Percentiles rank a stretch among this genome's conserved stretches.
Conservation (phyloP, 1,140 invertebrate genomes). For the Anastrepha obliqua region DNA sequence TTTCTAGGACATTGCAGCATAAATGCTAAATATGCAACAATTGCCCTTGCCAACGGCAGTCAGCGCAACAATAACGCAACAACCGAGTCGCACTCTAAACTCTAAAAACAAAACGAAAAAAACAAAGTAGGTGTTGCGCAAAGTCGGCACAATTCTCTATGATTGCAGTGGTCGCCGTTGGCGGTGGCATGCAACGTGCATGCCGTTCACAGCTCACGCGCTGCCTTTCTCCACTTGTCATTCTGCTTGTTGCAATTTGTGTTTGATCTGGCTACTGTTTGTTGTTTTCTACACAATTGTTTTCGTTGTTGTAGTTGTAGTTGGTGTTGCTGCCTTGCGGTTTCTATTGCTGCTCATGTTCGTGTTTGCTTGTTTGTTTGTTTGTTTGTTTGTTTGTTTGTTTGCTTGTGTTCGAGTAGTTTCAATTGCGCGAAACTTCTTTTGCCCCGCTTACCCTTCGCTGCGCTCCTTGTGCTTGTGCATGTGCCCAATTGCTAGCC, state of each 20-base stretch:
- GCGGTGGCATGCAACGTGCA: constrained; percentile 43
- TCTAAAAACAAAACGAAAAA: background rate
- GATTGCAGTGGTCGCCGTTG: constrained; percentile 46
- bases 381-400: background rate
- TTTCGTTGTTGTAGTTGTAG: background rate
- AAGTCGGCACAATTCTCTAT: constrained; percentile 44
- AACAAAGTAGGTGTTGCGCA: constrained; percentile 19
- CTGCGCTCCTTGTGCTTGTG: background rate
- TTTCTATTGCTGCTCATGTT: background rate
- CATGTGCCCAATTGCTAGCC: background rate
- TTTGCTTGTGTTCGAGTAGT: constrained; percentile 2
- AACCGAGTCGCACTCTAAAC: background rate
- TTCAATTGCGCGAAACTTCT: constrained; percentile 15
- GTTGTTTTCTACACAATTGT: background rate
- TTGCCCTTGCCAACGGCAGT: constrained; percentile 23
- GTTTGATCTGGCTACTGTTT: constrained; percentile 22
- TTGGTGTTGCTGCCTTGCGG: constrained; percentile 14
- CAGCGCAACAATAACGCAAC: background rate
- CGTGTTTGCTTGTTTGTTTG: background rate
- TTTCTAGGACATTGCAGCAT: constrained; percentile 47
- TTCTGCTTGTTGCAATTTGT: constrained; percentile 37
- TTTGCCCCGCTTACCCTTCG: background rate
- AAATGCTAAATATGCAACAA: constrained; percentile 53
- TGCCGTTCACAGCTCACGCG: constrained; percentile 21
- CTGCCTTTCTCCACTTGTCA: background rate